Percentiles rank a stretch among this genome's conserved stretches.
phyloP scores from a whole-genome alignment of 2,797 vertebrate species.

The Chrosomus eos region DNA sequence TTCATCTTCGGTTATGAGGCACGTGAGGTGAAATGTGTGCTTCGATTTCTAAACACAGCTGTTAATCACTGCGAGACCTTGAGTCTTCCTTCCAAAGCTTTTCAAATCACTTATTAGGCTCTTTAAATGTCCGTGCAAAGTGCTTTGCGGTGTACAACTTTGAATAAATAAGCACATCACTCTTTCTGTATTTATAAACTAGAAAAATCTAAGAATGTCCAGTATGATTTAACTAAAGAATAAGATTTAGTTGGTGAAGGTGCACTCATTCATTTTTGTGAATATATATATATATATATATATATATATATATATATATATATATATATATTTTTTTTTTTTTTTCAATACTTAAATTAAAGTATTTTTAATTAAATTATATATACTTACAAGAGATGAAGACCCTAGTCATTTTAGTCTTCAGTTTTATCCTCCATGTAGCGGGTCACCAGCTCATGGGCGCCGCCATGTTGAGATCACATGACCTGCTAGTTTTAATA shows the following conservation, averaged over 20 bases:
- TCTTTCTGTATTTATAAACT: constrained; percentile 36
- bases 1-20: constrained; percentile 49
- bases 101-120: constrained; percentile 36
- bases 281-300: no score
- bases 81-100: constrained; percentile 5
- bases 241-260: neutral
- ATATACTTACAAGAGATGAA: neutral
- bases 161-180: neutral
- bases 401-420: neutral
- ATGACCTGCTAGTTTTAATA: neutral
- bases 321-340: no score
- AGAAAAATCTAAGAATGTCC: neutral
- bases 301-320: no score
- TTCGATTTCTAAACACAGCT: constrained; percentile 61
- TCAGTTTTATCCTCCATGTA: neutral
- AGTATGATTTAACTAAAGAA: neutral
- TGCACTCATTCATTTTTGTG: no score
- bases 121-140: constrained; percentile 30
- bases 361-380: no score
- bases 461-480: neutral
- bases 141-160: constrained; percentile 36
- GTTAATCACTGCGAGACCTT: constrained; percentile 43
- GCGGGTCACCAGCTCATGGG: neutral
- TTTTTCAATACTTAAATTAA: no score
- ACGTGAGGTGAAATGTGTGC: constrained; percentile 54